phyloP scores from a whole-genome alignment of 1,140 invertebrate species.

The Neotoxoptera formosana region DNA sequence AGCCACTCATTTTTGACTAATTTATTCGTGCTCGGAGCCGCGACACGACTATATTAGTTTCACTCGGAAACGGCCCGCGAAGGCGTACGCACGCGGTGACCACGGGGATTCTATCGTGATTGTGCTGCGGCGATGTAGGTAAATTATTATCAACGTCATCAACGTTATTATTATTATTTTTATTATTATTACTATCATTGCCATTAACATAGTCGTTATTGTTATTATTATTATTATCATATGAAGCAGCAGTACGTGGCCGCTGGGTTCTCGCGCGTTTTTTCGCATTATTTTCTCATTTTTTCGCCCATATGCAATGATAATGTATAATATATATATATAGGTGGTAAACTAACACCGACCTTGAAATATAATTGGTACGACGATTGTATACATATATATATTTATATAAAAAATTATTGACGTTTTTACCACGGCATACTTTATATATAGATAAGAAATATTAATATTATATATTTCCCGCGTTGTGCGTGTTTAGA shows the following conservation, averaged over 20 bases:
- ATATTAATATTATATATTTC: too few relatives aligned
- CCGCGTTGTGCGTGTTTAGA: too few relatives aligned
- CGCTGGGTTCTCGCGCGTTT: too few relatives aligned
- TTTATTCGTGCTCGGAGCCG: neutral
- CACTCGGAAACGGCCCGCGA: neutral
- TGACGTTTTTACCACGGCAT: too few relatives aligned
- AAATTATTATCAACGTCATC: neutral
- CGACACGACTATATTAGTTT: conserved; percentile 4
- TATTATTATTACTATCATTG: neutral
- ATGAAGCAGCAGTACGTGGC: neutral
- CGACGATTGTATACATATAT: too few relatives aligned
- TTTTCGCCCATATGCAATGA: too few relatives aligned
- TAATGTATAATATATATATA: too few relatives aligned
- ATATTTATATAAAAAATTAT: too few relatives aligned
- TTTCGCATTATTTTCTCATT: too few relatives aligned
- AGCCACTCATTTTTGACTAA: neutral
- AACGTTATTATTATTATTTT: neutral
- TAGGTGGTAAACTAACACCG: too few relatives aligned
- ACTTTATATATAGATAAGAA: too few relatives aligned
- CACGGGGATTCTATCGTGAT: neutral
- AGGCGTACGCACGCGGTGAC: neutral
- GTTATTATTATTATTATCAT: neutral
- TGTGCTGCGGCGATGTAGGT: neutral
- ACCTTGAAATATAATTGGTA: too few relatives aligned
- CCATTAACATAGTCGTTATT: neutral